Conservation (phyloP, 2,888 invertebrate species). For the Eristalis arbustorum region DNA sequence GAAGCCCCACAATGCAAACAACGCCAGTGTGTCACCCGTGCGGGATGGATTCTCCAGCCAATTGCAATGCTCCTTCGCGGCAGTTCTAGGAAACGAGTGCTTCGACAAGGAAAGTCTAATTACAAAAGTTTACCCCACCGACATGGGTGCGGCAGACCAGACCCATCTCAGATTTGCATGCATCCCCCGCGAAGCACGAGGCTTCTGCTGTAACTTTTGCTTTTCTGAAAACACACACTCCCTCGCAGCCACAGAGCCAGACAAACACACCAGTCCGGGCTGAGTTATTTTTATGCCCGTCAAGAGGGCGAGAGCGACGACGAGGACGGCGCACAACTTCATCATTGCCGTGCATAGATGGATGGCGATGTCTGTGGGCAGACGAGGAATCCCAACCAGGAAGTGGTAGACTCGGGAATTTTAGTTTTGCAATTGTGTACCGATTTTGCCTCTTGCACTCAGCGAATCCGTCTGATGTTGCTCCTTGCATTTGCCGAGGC, state of each 20-base stretch:
- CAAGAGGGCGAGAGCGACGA: background rate
- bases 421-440: background rate
- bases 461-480: background rate
- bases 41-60: background rate
- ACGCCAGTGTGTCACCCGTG: background rate
- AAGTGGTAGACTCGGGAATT: background rate
- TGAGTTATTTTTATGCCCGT: background rate
- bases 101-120: background rate
- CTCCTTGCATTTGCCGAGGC: background rate
- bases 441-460: background rate
- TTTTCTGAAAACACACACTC: background rate
- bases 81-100: background rate
- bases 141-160: background rate
- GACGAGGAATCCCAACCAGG: background rate
- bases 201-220: background rate
- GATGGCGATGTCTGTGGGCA: background rate
- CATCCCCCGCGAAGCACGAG: background rate
- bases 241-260: background rate
- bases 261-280: background rate
- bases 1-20: too few relatives aligned
- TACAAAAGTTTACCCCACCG: background rate
- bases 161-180: background rate
- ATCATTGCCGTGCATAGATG: background rate
- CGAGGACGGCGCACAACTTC: background rate
- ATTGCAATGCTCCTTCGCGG: background rate